These are phyloP conservation scores for Ellobius talpinus DNA, from an alignment of 2,113 vertebrate species.

Conservation along the genomic window DNA sequence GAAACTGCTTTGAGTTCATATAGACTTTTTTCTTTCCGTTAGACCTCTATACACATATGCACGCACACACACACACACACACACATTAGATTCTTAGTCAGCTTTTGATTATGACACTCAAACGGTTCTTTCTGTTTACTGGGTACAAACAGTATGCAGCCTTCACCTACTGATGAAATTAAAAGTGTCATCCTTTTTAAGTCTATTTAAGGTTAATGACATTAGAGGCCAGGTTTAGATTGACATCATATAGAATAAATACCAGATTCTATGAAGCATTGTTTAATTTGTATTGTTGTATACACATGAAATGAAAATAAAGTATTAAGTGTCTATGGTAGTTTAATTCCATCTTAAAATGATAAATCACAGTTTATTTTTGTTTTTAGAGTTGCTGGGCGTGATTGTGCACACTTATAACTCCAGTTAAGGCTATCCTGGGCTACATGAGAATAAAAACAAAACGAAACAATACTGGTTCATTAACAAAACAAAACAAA, in stretches of 20 bases:
- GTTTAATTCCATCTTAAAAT: conserved; percentile 29
- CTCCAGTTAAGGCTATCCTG: neutral
- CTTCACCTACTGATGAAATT: neutral
- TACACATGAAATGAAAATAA: conserved; percentile 16
- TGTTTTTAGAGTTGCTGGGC: conserved; percentile 58
- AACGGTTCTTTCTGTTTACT: neutral
- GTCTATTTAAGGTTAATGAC: conserved; percentile 34
- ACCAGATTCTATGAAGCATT: conserved; percentile 16
- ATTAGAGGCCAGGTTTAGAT: conserved; percentile 29
- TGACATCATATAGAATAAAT: conserved; percentile 19
- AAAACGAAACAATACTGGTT: neutral
- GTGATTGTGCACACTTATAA: no score
- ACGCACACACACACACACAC: no score
- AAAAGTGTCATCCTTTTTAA: neutral
- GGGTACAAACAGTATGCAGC: neutral
- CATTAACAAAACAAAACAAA: no score
- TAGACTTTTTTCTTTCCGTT: conserved; percentile 12
- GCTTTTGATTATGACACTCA: neutral
- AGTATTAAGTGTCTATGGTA: conserved; percentile 5
- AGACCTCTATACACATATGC: neutral
- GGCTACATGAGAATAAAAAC: neutral
- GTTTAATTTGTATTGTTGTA: neutral
- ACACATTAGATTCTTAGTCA: conserved; percentile 12
- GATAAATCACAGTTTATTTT: conserved; percentile 45
- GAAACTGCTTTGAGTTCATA: neutral